phyloP scores from a whole-genome alignment of 2,888 invertebrate genomes.

The Therioaphis trifolii region DNA sequence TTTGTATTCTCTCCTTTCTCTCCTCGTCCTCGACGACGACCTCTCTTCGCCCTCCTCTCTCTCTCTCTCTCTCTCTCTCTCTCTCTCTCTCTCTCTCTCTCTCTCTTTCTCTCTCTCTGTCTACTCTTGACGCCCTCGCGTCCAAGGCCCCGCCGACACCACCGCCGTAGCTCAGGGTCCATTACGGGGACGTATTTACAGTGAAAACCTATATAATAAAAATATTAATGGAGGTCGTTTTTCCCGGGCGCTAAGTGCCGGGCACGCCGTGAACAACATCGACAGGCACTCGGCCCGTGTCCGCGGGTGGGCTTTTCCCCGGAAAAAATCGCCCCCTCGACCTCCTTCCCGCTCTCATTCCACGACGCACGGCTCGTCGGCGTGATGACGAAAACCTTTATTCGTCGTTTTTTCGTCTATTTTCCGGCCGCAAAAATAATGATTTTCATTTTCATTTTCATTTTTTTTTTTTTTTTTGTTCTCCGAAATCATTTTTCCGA shows the following conservation, averaged over 20 bases:
- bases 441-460: background rate
- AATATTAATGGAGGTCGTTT: slow-evolving; percentile 60
- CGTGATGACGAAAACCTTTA: slow-evolving; percentile 22
- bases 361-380: background rate
- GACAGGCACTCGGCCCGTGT: slow-evolving; percentile 56
- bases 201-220: slow-evolving; percentile 58
- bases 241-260: slow-evolving; percentile 56
- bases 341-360: background rate
- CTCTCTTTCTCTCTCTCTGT: background rate
- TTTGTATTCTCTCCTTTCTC: background rate
- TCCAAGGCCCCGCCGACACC: background rate
- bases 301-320: slow-evolving; percentile 57
- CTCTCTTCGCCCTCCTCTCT: background rate
- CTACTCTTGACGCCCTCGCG: background rate
- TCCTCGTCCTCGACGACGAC: too few species aligned
- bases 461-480: background rate
- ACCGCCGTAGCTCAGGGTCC: slow-evolving; percentile 42
- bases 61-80: background rate
- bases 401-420: slow-evolving; percentile 27
- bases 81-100: background rate
- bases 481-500: background rate
- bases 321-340: background rate
- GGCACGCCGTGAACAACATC: slow-evolving; percentile 50
- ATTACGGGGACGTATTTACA: slow-evolving; percentile 33
- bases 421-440: background rate